These are phyloP conservation scores for Trypoxylon attenuatum DNA, from an alignment of 2,888 invertebrate genomes.

Conservation along the genomic window DNA sequence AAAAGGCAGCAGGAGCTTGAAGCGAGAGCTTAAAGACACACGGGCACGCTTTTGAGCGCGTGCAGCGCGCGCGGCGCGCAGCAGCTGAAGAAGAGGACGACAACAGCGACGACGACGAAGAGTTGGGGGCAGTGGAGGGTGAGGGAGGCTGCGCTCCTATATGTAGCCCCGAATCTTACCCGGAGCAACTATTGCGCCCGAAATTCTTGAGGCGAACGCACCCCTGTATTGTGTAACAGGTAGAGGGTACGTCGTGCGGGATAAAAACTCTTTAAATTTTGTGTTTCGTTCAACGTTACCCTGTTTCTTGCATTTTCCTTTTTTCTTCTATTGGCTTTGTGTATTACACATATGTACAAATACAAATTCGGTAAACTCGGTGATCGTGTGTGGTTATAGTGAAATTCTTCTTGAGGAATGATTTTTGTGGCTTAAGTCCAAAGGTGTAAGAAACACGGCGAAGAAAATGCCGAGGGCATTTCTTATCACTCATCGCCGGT, in stretches of 20 bases:
- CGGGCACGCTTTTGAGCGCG: conserved; percentile 52
- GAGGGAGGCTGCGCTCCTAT: conserved; percentile 71
- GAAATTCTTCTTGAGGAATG: conserved; percentile 21
- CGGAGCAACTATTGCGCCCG: conserved; percentile 71
- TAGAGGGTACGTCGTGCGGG: conserved; percentile 15
- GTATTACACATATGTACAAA: neutral
- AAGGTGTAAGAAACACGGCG: conserved; percentile 6
- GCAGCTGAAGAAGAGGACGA: conserved; percentile 45
- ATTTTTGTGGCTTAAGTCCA: conserved; percentile 18
- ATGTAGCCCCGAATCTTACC: conserved; percentile 72
- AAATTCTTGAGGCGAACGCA: conserved; percentile 67
- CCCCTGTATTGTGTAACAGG: conserved; percentile 34
- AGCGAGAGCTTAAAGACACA: neutral
- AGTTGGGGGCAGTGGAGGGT: conserved; percentile 50
- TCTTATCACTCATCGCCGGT: conserved; percentile 79
- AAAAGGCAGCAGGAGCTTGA: conserved; percentile 34
- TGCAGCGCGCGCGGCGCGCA: conserved; percentile 38
- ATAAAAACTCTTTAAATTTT: neutral
- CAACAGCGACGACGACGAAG: conserved; percentile 29
- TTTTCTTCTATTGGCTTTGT: neutral
- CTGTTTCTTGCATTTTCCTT: neutral
- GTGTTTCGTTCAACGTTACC: neutral
- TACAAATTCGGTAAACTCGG: conserved; percentile 1
- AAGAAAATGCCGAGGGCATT: conserved; percentile 79
- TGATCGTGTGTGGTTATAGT: conserved; percentile 37